Evolutionary conservation across 2,797 vertebrate genomes (phyloP).

Genomic region (Peromyscus eremicus): DNA sequence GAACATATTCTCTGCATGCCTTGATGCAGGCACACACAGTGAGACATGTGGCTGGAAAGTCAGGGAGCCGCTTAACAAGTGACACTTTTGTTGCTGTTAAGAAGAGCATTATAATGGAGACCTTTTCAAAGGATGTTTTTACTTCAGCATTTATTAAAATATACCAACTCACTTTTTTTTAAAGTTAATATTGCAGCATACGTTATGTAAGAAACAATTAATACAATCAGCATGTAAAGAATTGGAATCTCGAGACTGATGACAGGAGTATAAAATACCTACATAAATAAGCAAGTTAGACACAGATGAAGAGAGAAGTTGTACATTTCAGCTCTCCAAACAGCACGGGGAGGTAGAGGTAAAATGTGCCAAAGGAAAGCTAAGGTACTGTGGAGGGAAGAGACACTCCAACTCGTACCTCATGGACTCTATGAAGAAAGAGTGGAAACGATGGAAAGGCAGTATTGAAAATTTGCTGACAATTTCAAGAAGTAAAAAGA

Average conservation of each 20-base stretch:
- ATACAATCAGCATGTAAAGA: neutral
- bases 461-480: neutral
- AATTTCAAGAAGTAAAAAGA: constrained; percentile 24
- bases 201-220: neutral
- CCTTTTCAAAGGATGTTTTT: constrained; percentile 43
- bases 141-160: constrained; percentile 46
- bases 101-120: constrained; percentile 32
- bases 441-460: neutral
- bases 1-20: neutral
- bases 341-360: neutral
- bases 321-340: neutral
- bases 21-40: neutral
- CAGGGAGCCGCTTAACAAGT: neutral
- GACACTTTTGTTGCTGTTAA: neutral
- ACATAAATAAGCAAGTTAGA: neutral
- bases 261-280: neutral
- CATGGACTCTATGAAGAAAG: neutral
- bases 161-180: neutral
- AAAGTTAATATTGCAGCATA: neutral
- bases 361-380: neutral
- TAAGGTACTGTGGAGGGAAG: neutral
- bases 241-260: constrained; percentile 50
- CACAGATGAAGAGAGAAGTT: constrained; percentile 13
- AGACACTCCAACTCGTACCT: neutral
- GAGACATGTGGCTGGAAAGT: neutral